Percentiles rank a stretch among this genome's conserved stretches.
phyloP scores from a whole-genome alignment of 2,888 invertebrate genomes.

The Sussaba pulchella region DNA sequence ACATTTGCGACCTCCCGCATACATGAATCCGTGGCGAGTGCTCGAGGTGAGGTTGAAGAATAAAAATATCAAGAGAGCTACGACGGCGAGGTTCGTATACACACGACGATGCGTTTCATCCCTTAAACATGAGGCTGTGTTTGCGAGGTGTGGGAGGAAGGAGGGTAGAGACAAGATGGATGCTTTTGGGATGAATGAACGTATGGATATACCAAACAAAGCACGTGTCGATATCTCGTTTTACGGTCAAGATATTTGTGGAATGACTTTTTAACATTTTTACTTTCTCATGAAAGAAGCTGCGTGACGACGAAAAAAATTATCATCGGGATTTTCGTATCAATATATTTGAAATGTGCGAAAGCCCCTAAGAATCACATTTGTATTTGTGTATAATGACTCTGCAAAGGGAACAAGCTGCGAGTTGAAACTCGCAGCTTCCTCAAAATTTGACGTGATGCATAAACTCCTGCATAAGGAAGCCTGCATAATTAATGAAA shows the following conservation, averaged over 20 bases:
- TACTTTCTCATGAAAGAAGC: too few species aligned
- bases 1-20: slow-evolving; percentile 32
- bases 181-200: slow-evolving; percentile 27
- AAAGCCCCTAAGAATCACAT: too few species aligned
- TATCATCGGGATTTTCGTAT: too few species aligned
- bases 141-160: slow-evolving; percentile 12
- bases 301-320: too few species aligned
- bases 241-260: slow-evolving; percentile 7
- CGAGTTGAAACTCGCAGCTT: too few species aligned
- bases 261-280: slow-evolving; percentile 23
- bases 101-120: slow-evolving; percentile 35
- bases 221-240: not conserved
- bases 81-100: not conserved
- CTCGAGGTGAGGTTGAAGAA: slow-evolving; percentile 15
- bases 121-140: slow-evolving; percentile 53
- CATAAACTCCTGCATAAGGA: too few species aligned
- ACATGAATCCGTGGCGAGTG: slow-evolving; percentile 23
- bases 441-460: too few species aligned
- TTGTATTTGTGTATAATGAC: too few species aligned
- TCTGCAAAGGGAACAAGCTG: too few species aligned
- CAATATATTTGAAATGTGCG: too few species aligned
- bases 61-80: slow-evolving; percentile 26
- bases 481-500: too few species aligned
- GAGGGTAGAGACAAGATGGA: slow-evolving; percentile 18
- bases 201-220: slow-evolving; percentile 14